These are phyloP conservation scores for Poeciliopsis infans DNA, from an alignment of 2,797 vertebrate genomes.

Conservation along the genomic window DNA sequence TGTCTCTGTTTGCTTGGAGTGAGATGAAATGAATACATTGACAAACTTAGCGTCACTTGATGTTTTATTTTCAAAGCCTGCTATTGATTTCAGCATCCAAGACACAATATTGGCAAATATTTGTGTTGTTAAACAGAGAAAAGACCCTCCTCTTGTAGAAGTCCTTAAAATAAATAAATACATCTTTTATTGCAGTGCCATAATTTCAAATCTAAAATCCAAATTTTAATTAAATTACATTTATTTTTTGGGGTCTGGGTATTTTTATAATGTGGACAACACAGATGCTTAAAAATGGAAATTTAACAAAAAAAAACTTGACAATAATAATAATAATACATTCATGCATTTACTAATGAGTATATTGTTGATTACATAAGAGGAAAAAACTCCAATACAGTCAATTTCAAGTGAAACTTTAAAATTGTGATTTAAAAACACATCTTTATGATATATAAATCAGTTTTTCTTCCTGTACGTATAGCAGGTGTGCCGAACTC, in stretches of 20 bases:
- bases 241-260: neutral
- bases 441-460: neutral
- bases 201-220: neutral
- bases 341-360: neutral
- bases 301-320: neutral
- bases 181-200: neutral
- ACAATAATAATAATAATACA: neutral
- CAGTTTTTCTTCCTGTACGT: neutral
- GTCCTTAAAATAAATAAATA: neutral
- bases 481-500: neutral
- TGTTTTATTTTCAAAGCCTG: neutral
- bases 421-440: neutral
- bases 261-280: neutral
- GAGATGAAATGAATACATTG: neutral
- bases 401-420: neutral
- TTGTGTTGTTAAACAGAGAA: neutral
- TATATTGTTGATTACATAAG: neutral
- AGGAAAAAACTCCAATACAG: neutral
- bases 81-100: neutral
- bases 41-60: neutral
- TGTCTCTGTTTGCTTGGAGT: neutral
- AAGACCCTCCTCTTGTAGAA: neutral
- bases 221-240: neutral
- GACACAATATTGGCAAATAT: neutral
- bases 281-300: neutral